Evolutionary conservation across 2,797 vertebrate species (phyloP).

Genomic region (Apodemus agrarius): DNA sequence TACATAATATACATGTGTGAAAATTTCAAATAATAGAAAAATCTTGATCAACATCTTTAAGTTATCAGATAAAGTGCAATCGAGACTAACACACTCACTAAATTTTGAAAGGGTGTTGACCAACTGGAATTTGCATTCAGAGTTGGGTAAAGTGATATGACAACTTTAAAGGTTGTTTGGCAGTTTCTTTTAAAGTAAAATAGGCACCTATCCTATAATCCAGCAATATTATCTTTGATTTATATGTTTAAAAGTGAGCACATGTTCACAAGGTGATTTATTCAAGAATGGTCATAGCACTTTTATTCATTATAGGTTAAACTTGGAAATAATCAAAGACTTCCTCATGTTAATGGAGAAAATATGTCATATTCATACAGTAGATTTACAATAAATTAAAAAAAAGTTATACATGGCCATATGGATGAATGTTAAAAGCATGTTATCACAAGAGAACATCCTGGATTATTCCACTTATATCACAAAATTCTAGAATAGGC

Average conservation of each 20-base stretch:
- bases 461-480: background rate
- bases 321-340: conserved; percentile 40
- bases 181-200: conserved; percentile 49
- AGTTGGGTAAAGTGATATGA: background rate
- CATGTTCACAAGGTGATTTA: background rate
- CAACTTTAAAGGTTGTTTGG: background rate
- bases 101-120: background rate
- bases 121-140: background rate
- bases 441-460: background rate
- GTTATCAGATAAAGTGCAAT: conserved; percentile 22
- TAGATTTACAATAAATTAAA: background rate
- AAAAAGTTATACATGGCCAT: background rate
- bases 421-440: background rate
- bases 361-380: conserved; percentile 1
- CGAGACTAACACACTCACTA: background rate
- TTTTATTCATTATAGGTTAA: conserved; percentile 32
- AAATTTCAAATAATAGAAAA: background rate
- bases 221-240: background rate
- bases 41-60: background rate
- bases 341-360: background rate
- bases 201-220: background rate
- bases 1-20: background rate
- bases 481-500: background rate
- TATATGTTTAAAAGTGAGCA: conserved; percentile 48
- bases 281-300: conserved; percentile 29